Evolutionary conservation across 1,140 invertebrate genomes (phyloP), one percentile per base, ranked within the genome.

Genomic region (Monomorium pharaonis): DNA sequence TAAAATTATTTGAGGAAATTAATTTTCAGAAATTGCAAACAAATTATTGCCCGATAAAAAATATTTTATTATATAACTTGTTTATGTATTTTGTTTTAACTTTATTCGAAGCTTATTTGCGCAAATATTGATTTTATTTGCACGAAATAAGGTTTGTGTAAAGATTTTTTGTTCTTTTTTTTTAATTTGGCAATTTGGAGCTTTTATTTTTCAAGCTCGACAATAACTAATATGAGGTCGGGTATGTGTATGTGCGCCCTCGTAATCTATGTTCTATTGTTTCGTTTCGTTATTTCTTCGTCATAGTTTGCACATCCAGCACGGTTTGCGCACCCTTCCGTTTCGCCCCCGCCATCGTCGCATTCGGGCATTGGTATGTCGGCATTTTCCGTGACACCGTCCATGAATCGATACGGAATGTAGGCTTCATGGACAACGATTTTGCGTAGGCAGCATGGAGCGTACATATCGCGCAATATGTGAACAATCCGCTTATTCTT

Each of bases 341-440:
- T 70, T 56, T 51, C 49, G 33, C 21, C 37, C 65, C 67, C 54
- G 51, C 69, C 44, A 47, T 77, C 77, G 62, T 70, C 58, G 47
- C 37, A 81, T 60, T 88, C 58, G 81, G 24, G 63, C 63, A 56
- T 70, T 33, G 44, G 86, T 83, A 84, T 76, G 83, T 58, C 49
- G 60, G 70, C 69, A 85, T 85, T 88, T 85, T 88, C 86, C 70
- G 56, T 77, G 42, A 84, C 81, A 77, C 81, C 37, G 81, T 84
- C 72, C 51, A 51, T 63, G 75, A 89, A 89, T 89, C 86, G 83
- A 89, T 89, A 85, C 37, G 51, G 58, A 88, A 51, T 72, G 51
- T 56, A 54, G 83, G 51, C 74, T 84, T 14, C 47, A 21, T 77
- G 81, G 24, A n/a, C 47, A 56, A 85, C 58, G 47, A 76, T 85